Base-by-base conservation (phyloP, 1,140 invertebrate species). In the Habropoda laboriosa region DNA sequence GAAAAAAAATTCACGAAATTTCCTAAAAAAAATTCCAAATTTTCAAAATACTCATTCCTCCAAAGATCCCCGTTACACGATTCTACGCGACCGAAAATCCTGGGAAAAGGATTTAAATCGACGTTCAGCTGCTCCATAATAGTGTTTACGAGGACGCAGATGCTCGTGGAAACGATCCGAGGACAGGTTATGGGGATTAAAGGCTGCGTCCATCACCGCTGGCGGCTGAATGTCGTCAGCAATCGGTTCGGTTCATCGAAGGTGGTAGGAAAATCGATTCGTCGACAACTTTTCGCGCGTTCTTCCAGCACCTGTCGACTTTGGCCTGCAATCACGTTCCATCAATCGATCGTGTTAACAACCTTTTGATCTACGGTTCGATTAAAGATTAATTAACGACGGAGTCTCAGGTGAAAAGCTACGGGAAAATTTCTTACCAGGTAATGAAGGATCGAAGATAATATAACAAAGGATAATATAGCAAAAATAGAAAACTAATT, bases 191-290 rank as follows among this genome's bases (percentile, higher is more conserved):
- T 51, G 49, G 40, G 61, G 47, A 30, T 82, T 73, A 63, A 82
- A 49, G 40, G 32, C 55, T 47, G 42, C 6, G 21, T 70, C 70
- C 74, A 58, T 70, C 64, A 70, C 42, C 40, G 35, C 67, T 66
- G 49, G 47, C 70, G 81, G 49, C 32, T 63, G 68, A 70, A 74
- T 61, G 68, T 83, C 81, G 71, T 30, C n/a, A 27, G 64, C 55
- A 72, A 85, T 83, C 83, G 60, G 42, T 32, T 35, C 27, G 60
- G 79, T 76, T 77, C 55, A 77, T 83, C 72, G 70, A 68, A 71
- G 53, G 68, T 61, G 79, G 51, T 73, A 81, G 80, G 80, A 86
- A 81, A 86, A 85, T 82, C 82, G 80, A 86, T 85, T 71, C 71
- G 51, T 67, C n/a, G 63, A 63, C 42, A 49, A 72, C 63, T 86